A percentile compares a stretch with the other conserved stretches of the same genome.
Conservation (phyloP, 2,797 vertebrate genomes). For the Chelon auratus region DNA sequence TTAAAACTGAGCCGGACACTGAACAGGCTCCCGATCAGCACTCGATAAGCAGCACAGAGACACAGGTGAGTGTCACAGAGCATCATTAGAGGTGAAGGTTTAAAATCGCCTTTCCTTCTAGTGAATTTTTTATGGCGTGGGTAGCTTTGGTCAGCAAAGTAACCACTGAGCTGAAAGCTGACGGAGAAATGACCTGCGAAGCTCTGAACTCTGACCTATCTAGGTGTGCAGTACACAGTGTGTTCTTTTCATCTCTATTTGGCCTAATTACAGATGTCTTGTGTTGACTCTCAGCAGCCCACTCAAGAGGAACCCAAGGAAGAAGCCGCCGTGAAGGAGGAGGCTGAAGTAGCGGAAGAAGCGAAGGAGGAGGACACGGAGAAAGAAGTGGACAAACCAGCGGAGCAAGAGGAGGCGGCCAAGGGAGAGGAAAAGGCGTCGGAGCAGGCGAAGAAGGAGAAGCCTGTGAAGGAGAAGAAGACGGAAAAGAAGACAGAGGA, state of each 20-base stretch:
- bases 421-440: slow-evolving; percentile 73
- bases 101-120: slow-evolving; percentile 1
- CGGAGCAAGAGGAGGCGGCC: slow-evolving; percentile 76
- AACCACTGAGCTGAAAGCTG: slow-evolving; percentile 35
- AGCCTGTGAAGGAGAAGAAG: slow-evolving; percentile 66
- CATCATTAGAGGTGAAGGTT: too few relatives aligned
- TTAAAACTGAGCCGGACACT: slow-evolving; percentile 85
- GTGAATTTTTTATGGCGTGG: slow-evolving; percentile 57
- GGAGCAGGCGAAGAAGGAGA: slow-evolving; percentile 70
- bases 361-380: slow-evolving; percentile 41
- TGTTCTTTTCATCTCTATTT: slow-evolving; percentile 7
- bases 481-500: slow-evolving; percentile 82
- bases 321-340: slow-evolving; percentile 49
- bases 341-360: slow-evolving; percentile 49
- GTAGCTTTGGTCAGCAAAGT: slow-evolving; percentile 52
- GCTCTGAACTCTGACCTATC: too few relatives aligned
- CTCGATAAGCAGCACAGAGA: slow-evolving; percentile 91
- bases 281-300: slow-evolving; percentile 74
- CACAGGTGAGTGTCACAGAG: slow-evolving; percentile 84
- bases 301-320: slow-evolving; percentile 85
- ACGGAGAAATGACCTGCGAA: background rate
- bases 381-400: slow-evolving; percentile 58
- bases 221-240: background rate
- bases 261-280: slow-evolving; percentile 19
- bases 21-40: slow-evolving; percentile 88